Base-by-base conservation (phyloP, 2,888 invertebrate genomes). In the Smittia sp. region DNA sequence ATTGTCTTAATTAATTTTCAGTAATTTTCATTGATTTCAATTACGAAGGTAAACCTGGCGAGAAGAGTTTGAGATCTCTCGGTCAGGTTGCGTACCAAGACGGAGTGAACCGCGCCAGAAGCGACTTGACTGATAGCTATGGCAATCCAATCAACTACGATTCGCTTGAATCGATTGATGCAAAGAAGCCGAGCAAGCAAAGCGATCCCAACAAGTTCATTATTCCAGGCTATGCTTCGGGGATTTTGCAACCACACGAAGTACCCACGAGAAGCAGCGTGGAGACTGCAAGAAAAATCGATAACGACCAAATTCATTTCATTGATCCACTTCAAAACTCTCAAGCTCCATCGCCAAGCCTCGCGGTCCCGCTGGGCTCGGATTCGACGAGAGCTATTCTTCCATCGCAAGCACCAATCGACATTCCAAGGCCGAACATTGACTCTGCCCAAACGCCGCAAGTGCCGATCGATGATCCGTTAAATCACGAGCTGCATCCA, bases 1-100 rank as follows among this genome's bases (percentile, higher is more conserved):
- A 32, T 32, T 32, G 32, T 32, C 32, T 58, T 20, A 58, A 58
- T 58, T 58, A 6, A 7, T 1, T 15, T 67, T 54, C 41, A 69
- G 69, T 69, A 11, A 69, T 69, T 32, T 69, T 32, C 41, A 69
- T 69, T 41, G 69, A 69, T 32, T 69, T 69, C 54, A 69, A 46
- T 54, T 69, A 69, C 24, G 54, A 69, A 13, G 69, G 54, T 18
- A 69, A 54, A 27, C 0, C 27, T 0, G 54, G 69, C 1, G 69
- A 22, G 22, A 69, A 69, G 41, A 52, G 24, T 18, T 11, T 27
- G 18, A 25, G 69, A 32, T 69, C 69, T 1, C 52, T 69, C 7
- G 69, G 54, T 15, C 69, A 69, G 41, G 54, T 69, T 0, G 1
- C 41, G 1, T 69, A 54, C 18, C 52, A 52, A 62, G 72, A 72